A percentile compares a stretch with the other conserved stretches of the same genome.
Conservation (phyloP, 2,113 vertebrate species). For the Haemorhous mexicanus region DNA sequence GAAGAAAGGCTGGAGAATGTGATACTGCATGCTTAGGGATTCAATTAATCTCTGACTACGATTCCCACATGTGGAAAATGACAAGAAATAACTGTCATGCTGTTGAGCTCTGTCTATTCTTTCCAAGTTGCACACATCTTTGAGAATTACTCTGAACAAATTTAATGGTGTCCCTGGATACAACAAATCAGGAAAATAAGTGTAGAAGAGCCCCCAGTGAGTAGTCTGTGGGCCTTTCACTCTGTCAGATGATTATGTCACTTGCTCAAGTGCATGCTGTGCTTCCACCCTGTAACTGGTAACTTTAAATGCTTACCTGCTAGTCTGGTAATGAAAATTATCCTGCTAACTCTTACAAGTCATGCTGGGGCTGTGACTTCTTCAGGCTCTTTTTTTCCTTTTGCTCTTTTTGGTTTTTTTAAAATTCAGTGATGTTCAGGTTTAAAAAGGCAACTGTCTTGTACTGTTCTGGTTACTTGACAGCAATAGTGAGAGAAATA, state of each 20-base stretch:
- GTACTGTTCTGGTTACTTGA: background rate
- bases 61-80: slow-evolving; percentile 14
- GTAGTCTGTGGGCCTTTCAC: background rate
- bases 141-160: background rate
- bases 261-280: background rate
- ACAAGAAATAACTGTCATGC: background rate
- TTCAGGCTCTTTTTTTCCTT: background rate
- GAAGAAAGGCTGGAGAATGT: background rate
- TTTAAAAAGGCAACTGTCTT: background rate
- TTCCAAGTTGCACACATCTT: background rate
- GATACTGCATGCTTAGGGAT: background rate
- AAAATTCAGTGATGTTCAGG: background rate
- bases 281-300: background rate
- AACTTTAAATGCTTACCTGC: background rate
- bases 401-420: background rate
- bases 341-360: background rate
- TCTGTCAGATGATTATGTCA: background rate
- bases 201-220: background rate
- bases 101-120: background rate
- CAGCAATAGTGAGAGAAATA: background rate
- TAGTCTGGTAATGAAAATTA: background rate
- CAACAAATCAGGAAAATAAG: background rate
- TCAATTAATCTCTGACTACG: background rate
- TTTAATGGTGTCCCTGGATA: background rate
- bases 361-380: background rate